Conservation (phyloP, 2,797 vertebrate genomes). For the Fundulus diaphanus region DNA sequence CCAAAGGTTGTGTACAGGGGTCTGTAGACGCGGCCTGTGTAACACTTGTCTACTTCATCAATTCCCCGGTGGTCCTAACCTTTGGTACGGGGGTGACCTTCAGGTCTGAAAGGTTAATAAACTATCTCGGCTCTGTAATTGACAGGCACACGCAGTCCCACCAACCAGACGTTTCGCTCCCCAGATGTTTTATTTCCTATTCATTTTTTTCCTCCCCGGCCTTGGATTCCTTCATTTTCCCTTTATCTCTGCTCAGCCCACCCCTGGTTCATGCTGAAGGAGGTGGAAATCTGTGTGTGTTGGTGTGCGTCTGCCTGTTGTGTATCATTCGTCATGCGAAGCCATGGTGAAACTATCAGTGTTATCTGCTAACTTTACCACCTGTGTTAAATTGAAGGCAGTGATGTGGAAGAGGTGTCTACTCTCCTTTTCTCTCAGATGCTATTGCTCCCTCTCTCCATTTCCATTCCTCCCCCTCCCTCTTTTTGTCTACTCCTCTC, state of each 20-base stretch:
- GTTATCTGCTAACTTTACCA: conserved; percentile 83
- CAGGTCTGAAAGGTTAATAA: conserved; percentile 67
- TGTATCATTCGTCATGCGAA: conserved; percentile 71
- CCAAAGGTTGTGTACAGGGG: conserved; percentile 4
- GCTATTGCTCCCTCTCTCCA: conserved; percentile 32
- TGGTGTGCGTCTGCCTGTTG: conserved; percentile 46
- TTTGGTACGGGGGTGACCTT: conserved; percentile 38
- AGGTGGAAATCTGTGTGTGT: conserved; percentile 35
- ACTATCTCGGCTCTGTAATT: conserved; percentile 59
- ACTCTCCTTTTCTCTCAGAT: conserved; percentile 62
- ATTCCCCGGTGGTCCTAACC: conserved; percentile 63
- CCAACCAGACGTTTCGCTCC: conserved; percentile 53
- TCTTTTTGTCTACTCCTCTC: conserved; percentile 49
- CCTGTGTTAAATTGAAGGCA: conserved; percentile 85
- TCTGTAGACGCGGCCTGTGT: conserved; percentile 7
- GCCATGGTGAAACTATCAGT: conserved; percentile 71
- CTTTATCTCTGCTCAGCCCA: conserved; percentile 57
- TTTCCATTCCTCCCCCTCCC: conserved; percentile 45
- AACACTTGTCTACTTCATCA: conserved; percentile 55
- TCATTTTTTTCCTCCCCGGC: conserved; percentile 47
- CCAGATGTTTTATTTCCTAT: conserved; percentile 37
- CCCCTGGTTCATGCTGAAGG: conserved; percentile 59
- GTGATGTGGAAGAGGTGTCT: conserved; percentile 83
- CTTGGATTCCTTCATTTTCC: conserved; percentile 48
- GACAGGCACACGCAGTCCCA: conserved; percentile 34